A percentile compares a stretch with the other conserved stretches of the same genome.
phyloP scores from a whole-genome alignment of 1,140 invertebrate species.

The Pollicipes pollicipes region DNA sequence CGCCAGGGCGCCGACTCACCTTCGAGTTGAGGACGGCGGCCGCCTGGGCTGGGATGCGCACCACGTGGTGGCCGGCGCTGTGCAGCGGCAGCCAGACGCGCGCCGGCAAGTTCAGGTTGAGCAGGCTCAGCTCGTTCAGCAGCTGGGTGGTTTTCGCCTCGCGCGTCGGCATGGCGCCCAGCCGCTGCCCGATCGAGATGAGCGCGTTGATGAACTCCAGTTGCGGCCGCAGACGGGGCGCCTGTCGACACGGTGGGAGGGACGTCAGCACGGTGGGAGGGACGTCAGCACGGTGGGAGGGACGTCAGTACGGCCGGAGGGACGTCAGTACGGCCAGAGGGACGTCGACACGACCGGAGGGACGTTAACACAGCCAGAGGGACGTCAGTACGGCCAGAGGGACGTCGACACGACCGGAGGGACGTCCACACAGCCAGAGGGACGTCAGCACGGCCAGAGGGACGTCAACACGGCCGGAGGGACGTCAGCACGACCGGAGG shows the following conservation, averaged over 20 bases:
- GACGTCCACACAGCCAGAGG: too few relatives aligned
- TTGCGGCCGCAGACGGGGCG: slow-evolving; percentile 62
- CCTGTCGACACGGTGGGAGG: slow-evolving; percentile 33
- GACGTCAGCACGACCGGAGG: too few relatives aligned
- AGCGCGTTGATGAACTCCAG: slow-evolving; percentile 68
- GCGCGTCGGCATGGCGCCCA: slow-evolving; percentile 80
- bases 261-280: not conserved
- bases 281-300: slow-evolving; percentile 20
- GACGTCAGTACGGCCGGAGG: not conserved
- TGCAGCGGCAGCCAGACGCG: slow-evolving; percentile 89
- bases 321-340: too few relatives aligned
- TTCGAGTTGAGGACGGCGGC: slow-evolving; percentile 97
- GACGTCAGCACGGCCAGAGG: too few relatives aligned
- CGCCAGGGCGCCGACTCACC: too few relatives aligned
- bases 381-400: too few relatives aligned
- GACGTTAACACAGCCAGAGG: too few relatives aligned
- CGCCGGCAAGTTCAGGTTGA: slow-evolving; percentile 93
- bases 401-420: too few relatives aligned
- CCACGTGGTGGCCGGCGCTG: slow-evolving; percentile 54
- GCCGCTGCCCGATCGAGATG: slow-evolving; percentile 73
- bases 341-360: too few relatives aligned
- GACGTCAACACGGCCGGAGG: too few relatives aligned
- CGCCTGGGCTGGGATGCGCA: slow-evolving; percentile 79
- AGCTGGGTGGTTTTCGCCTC: slow-evolving; percentile 78
- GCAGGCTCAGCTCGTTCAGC: slow-evolving; percentile 71